Conservation (phyloP, 2,888 invertebrate species). For the Pegoplata infirma region DNA sequence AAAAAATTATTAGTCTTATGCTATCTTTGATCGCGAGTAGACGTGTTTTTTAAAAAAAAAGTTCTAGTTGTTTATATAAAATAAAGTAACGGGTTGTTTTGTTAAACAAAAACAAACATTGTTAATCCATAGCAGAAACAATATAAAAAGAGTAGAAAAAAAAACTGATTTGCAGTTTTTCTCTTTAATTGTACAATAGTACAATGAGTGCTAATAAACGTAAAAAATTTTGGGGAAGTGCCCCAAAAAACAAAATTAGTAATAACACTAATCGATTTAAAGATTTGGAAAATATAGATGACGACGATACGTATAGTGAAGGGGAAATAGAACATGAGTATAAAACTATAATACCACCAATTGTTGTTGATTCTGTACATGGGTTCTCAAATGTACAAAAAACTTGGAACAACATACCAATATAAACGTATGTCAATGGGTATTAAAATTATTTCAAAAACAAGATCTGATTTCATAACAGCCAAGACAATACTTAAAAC, state of each 20-base stretch:
- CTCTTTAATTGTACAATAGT: not conserved
- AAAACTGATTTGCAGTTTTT: not conserved
- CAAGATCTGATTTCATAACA: not conserved
- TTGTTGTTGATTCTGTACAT: not conserved
- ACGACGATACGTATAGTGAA: not conserved
- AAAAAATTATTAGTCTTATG: no score
- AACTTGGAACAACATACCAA: not conserved
- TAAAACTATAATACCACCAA: not conserved
- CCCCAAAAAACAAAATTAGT: not conserved
- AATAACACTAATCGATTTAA: not conserved
- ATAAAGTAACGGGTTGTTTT: not conserved
- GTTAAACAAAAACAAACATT: not conserved
- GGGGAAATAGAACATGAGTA: not conserved
- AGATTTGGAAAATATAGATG: not conserved
- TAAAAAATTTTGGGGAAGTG: slow-evolving; percentile 1
- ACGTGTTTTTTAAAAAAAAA: no score
- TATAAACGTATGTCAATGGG: no score
- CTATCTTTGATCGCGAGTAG: not conserved
- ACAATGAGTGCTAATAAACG: not conserved
- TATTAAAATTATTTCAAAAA: no score
- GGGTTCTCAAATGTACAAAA: not conserved
- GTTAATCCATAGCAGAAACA: not conserved
- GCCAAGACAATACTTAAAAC: not conserved
- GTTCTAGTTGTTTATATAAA: no score
- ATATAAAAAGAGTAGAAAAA: not conserved